Base-by-base conservation (phyloP, 2,888 invertebrate genomes). In the Meta bourneti region DNA sequence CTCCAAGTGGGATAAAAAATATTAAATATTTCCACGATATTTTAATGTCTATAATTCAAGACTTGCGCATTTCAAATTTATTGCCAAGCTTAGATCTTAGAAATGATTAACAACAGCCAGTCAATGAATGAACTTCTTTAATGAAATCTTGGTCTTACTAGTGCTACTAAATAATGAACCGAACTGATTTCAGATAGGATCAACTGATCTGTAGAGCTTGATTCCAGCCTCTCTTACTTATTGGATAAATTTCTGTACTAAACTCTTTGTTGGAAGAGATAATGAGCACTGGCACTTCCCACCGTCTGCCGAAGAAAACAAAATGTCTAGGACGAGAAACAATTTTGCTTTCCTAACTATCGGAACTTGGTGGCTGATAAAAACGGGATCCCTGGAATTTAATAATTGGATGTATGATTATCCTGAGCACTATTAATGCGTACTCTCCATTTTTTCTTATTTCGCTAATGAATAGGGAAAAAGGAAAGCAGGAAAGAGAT, bases 341-440 rank as follows among this genome's bases (percentile, higher is more conserved):
- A 16, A 16, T 61, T 61, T 16, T 61, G 61, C 13, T 5, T 9
- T 61, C 61, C 61, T 61, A 61, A 61, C 61, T 61, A 61, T 11
- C 61, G 61, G 61, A 61, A 61, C 16, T 16, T 61, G 61, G 11
- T 16, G 61, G 61, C 16, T 16, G 61, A 61, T 61, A 61, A 61
- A 61, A 61, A 61, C 61, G 61, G 61, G 11, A 61, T 61, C 16
- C 13, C 34, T 11, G 75, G 48, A 75, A 75, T 13, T 75, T 75
- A 74, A 74, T 84, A 84, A 84, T 54, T 72, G 20, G 61, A 20
- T 48, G 74, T 51, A 54, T 75, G 74, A 75, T 54, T 84, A 54
- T 52, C 34, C 54, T 72, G 61, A 34, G 34, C 34, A 48, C 20
- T 61, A 75, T 82, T 72, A 61, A 84, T 84, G 52, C 52, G 16